Conservation (phyloP, 2,888 invertebrate species). For the Bedellia somnulentella region DNA sequence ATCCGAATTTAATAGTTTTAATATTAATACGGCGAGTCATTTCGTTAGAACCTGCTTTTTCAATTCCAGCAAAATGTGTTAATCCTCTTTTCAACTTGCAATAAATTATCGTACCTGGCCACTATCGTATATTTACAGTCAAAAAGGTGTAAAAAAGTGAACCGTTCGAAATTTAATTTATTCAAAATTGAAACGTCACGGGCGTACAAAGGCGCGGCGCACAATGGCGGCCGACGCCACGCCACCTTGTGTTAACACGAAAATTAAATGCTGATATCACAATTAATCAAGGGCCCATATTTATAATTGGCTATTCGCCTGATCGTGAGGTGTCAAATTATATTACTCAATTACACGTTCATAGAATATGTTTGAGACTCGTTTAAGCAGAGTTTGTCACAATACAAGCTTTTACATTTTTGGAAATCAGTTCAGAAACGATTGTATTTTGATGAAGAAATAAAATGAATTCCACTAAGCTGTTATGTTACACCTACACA, state of each 20-base stretch:
- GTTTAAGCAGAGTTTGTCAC: too few species aligned
- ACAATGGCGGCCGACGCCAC: slow-evolving; percentile 30
- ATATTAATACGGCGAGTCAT: too few species aligned
- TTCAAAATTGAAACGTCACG: slow-evolving; percentile 62
- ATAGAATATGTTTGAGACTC: slow-evolving; percentile 52
- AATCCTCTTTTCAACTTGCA: slow-evolving; percentile 38
- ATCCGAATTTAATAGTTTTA: too few species aligned
- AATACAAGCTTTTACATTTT: too few species aligned
- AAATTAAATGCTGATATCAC: slow-evolving; percentile 63
- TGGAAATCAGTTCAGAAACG: too few species aligned
- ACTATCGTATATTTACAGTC: slow-evolving; percentile 23
- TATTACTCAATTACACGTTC: slow-evolving; percentile 56
- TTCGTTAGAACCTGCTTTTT: too few species aligned
- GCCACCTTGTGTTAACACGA: slow-evolving; percentile 48
- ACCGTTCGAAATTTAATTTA: slow-evolving; percentile 62
- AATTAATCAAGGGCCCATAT: slow-evolving; percentile 60
- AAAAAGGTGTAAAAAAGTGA: slow-evolving; percentile 39
- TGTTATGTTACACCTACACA: too few species aligned
- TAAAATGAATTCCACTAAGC: too few species aligned
- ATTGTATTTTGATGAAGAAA: too few species aligned
- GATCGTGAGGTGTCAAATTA: slow-evolving; percentile 58
- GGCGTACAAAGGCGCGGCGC: slow-evolving; percentile 43
- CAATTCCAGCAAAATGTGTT: too few species aligned
- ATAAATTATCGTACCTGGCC: slow-evolving; percentile 51
- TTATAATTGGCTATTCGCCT: slow-evolving; percentile 60